A percentile compares a stretch with the other conserved stretches of the same genome.
Conservation (phyloP, 2,888 invertebrate species). For the Villa cingulata region DNA sequence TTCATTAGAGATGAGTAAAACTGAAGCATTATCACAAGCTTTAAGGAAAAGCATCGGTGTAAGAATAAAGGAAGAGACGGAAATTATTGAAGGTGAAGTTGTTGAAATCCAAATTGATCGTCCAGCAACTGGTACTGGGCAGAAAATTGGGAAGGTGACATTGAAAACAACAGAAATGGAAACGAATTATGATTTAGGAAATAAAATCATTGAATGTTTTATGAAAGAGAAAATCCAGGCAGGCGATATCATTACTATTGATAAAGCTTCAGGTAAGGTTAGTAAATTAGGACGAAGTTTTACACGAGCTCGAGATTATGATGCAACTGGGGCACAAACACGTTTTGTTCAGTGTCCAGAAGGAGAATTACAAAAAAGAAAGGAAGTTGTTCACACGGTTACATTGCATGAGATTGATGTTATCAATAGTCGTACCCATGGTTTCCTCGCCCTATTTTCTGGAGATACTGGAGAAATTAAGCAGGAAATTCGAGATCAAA, state of each 20-base stretch:
- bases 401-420: constrained; percentile 99
- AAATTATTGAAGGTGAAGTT: constrained; percentile 98
- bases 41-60: constrained; percentile 96
- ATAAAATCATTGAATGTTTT: constrained; percentile 94
- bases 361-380: constrained; percentile 94
- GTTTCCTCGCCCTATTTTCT: constrained; percentile 92
- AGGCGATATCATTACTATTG: constrained; percentile 95
- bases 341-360: constrained; percentile 97
- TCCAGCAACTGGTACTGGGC: constrained; percentile 76
- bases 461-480: constrained; percentile 99
- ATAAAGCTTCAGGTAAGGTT: constrained; percentile 94
- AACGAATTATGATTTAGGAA: constrained; percentile 95
- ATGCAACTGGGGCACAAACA: constrained; percentile 80
- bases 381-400: constrained; percentile 95
- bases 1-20: constrained; percentile 97
- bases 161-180: constrained; percentile 99
- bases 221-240: constrained; percentile 92
- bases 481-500: constrained; percentile 92
- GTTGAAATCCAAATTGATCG: constrained; percentile 94
- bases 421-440: constrained; percentile 95
- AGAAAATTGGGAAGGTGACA: constrained; percentile 75
- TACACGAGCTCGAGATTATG: constrained; percentile 91
- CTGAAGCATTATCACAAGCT: constrained; percentile 93
- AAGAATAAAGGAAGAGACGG: constrained; percentile 92
- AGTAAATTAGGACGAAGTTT: constrained; percentile 86